Evolutionary conservation across 2,113 vertebrate species (phyloP).

Genomic region (Syrrhaptes paradoxus): DNA sequence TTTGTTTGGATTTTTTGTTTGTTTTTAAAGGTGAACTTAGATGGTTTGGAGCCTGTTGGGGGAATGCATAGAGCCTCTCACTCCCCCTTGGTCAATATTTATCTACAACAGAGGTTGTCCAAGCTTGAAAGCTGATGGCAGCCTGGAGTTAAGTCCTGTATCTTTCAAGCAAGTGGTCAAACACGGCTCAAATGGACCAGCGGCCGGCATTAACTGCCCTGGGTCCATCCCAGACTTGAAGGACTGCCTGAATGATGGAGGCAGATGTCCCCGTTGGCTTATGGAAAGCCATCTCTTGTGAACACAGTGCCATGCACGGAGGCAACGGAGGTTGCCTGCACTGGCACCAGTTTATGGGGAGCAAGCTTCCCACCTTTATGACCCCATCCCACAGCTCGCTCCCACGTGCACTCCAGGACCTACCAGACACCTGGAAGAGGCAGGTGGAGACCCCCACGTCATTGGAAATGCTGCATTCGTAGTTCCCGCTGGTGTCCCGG

Average conservation of each 20-base stretch:
- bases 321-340: not conserved
- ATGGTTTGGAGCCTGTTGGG: not conserved
- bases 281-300: not conserved
- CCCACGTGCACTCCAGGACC: conserved; percentile 2
- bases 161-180: not conserved
- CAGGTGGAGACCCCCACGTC: conserved; percentile 87
- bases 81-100: not conserved
- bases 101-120: fast-evolving
- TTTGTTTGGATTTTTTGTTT: not conserved
- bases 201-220: not conserved
- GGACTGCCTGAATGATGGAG: not conserved
- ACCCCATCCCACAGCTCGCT: not conserved
- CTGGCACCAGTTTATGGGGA: not conserved
- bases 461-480: conserved; percentile 92
- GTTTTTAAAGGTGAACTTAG: not conserved
- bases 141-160: not conserved
- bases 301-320: not conserved
- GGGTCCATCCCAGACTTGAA: not conserved
- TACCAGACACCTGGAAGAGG: conserved; percentile 92
- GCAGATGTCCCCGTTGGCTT: not conserved
- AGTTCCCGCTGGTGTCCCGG: conserved; percentile 85
- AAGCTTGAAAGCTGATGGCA: not conserved
- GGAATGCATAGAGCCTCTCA: not conserved
- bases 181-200: not conserved
- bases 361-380: not conserved